Percentiles rank a stretch among this genome's conserved stretches.
These are phyloP conservation scores for Plotosus lineatus DNA, from an alignment of 2,113 vertebrate genomes.

Conservation along the genomic window DNA sequence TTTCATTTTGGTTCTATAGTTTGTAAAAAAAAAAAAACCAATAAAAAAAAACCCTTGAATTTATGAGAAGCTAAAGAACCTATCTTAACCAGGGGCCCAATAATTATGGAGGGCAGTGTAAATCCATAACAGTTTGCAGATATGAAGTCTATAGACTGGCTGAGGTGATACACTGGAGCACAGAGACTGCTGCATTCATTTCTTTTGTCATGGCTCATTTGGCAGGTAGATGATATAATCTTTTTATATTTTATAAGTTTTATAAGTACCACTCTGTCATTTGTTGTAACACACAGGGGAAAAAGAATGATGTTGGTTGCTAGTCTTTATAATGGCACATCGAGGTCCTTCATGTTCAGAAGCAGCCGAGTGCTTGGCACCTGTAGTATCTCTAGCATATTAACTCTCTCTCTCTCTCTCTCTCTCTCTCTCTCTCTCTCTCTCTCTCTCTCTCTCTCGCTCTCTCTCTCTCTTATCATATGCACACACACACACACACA, in stretches of 20 bases:
- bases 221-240: not conserved
- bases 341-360: slow-evolving; percentile 2
- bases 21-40: no score
- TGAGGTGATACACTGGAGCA: not conserved
- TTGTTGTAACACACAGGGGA: not conserved
- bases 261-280: not conserved
- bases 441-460: no score
- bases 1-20: no score
- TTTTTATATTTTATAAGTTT: not conserved
- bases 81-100: no score
- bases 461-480: no score
- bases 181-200: not conserved
- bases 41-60: no score
- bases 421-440: no score
- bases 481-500: slow-evolving; percentile 10
- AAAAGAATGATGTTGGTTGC: slow-evolving; percentile 3
- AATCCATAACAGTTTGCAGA: not conserved
- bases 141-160: no score
- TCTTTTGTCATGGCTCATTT: not conserved
- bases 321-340: slow-evolving; percentile 16
- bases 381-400: slow-evolving; percentile 28
- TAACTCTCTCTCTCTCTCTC: no score
- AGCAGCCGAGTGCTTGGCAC: slow-evolving; percentile 11
- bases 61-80: no score
- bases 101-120: no score